A percentile compares a stretch with the other conserved stretches of the same genome.
Conservation (phyloP, 2,888 invertebrate genomes). For the Cetonia aurata region DNA sequence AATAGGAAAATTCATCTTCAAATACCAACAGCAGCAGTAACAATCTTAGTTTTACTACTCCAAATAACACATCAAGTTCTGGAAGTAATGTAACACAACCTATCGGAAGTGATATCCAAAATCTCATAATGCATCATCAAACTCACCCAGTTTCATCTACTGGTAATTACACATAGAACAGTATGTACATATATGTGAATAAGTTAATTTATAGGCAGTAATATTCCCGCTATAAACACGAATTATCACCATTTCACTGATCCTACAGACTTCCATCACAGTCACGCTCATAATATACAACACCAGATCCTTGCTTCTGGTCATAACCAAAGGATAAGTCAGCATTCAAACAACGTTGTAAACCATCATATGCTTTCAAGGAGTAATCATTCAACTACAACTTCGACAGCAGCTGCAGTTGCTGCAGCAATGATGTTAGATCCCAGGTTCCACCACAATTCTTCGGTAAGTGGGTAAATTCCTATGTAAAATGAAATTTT, state of each 20-base stretch:
- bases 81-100: slow-evolving; percentile 59
- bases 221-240: slow-evolving; percentile 60
- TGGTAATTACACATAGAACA: slow-evolving; percentile 44
- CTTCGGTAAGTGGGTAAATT: slow-evolving; percentile 59
- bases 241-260: slow-evolving; percentile 65
- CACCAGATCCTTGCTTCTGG: slow-evolving; percentile 62
- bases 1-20: slow-evolving; percentile 58
- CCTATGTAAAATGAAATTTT: background rate
- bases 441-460: slow-evolving; percentile 67
- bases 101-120: slow-evolving; percentile 64
- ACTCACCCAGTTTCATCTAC: slow-evolving; percentile 61
- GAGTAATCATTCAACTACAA: slow-evolving; percentile 63
- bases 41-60: slow-evolving; percentile 60
- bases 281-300: slow-evolving; percentile 64
- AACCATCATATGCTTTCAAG: slow-evolving; percentile 65
- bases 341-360: slow-evolving; percentile 62
- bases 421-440: slow-evolving; percentile 69
- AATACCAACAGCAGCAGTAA: slow-evolving; percentile 58
- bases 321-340: slow-evolving; percentile 60
- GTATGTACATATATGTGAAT: background rate
- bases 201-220: slow-evolving; percentile 52
- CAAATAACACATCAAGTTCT: slow-evolving; percentile 57
- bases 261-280: slow-evolving; percentile 63
- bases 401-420: slow-evolving; percentile 66
- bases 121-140: slow-evolving; percentile 66